Percentiles rank a stretch among this genome's conserved stretches.
phyloP scores from a whole-genome alignment of 2,888 invertebrate genomes.

The Lasius platythorax region DNA sequence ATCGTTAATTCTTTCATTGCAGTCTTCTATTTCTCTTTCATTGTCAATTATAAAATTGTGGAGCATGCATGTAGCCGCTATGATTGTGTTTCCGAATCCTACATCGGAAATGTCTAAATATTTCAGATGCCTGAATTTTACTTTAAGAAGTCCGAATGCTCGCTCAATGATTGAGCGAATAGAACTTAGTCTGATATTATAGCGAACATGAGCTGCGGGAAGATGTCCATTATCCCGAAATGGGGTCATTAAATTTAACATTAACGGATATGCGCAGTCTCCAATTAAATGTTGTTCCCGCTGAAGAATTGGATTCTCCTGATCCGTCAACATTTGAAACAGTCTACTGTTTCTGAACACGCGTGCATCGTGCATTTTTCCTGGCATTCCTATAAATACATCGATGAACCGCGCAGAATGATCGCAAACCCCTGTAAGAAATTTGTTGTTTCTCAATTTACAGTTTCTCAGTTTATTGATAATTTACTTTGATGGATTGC shows the following conservation, averaged over 20 bases:
- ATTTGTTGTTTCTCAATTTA: neutral
- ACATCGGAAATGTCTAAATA: neutral
- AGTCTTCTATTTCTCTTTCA: neutral
- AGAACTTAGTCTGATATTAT: neutral
- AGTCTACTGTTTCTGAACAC: neutral
- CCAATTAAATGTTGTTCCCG: neutral
- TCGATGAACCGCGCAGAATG: slow-evolving; percentile 4
- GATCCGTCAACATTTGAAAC: neutral
- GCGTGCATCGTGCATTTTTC: neutral
- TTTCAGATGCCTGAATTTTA: neutral
- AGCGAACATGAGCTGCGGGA: neutral
- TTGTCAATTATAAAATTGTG: slow-evolving; percentile 18
- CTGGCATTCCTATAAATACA: neutral
- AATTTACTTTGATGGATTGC: neutral
- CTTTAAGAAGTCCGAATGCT: neutral
- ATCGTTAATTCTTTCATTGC: neutral
- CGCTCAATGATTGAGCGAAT: neutral
- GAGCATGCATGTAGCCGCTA: neutral
- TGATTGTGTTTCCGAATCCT: neutral
- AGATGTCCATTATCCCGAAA: neutral
- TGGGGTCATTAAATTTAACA: neutral
- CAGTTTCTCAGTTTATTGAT: neutral
- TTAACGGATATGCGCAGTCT: neutral
- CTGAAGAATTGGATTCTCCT: neutral
- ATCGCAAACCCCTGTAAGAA: neutral